Evolutionary conservation across 2,888 invertebrate genomes (phyloP), one percentile per base, ranked within the genome.

Genomic region (Stenurella melanura): DNA sequence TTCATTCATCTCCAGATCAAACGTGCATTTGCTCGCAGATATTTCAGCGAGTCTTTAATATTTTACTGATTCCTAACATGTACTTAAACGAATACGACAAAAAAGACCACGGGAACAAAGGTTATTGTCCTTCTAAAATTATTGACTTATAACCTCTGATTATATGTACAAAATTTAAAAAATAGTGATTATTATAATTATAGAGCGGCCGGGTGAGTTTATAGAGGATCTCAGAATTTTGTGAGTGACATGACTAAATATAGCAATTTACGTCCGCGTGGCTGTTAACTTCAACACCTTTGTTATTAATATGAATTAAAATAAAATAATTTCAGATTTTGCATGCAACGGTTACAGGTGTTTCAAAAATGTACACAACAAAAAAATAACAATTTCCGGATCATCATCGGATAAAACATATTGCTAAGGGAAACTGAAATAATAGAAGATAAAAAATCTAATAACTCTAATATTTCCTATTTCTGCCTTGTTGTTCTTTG

Each of bases 171-270:
- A 80, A 84, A 79, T 78, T 42, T 75, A 73, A 80, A 83, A 84
- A 83, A 82, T 81, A 79, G 81, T 82, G 80, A 83, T 84, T 84
- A 82, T 78, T 78, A 82, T 84, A 83, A 84, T 84, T 84, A 84
- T 72, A 84, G 83, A 81, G 83, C 84, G 84, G 84, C 77, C 58
- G 67, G 74, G 75, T 61, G 73, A 58, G 63, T 42, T 74, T 74
- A 67, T 74, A 69, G 78, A 60, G 75, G 67, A 76, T 78, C 74
- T 73, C 75, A 76, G 74, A 71, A 75, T 78, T 78, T 78, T 76
- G 76, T 81, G 80, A 81, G 78, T 81, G 81, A 81, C 81, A 81
- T 76, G 80, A 70, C 78, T 80, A 81, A 81, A 79, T 80, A 80
- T 81, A 81, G 81, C 77, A 79, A 78, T 80, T 80, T 80, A 26